phyloP scores from a whole-genome alignment of 2,797 vertebrate species.

The Myiotriccus ornatus region DNA sequence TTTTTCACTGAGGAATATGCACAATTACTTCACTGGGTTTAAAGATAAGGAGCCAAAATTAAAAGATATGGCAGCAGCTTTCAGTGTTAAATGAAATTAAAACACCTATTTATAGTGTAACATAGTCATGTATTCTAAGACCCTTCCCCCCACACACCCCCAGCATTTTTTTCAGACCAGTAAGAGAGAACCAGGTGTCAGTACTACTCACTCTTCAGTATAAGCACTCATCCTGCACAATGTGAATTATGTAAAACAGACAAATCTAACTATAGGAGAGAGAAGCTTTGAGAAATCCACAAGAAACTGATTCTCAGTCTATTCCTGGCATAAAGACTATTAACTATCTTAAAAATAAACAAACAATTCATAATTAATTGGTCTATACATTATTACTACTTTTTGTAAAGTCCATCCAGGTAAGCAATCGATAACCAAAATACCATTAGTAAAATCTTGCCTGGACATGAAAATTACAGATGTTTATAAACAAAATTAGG shows the following conservation, averaged over 20 bases:
- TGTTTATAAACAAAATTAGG: background rate
- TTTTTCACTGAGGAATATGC: background rate
- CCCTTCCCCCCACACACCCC: fast-evolving
- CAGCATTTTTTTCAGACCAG: background rate
- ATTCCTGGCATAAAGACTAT: background rate
- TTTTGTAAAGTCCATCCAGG: background rate
- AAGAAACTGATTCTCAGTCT: background rate
- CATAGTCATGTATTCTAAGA: background rate
- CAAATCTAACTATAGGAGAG: background rate
- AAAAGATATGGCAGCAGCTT: background rate
- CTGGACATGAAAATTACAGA: background rate
- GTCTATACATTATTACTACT: background rate
- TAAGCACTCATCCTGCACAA: background rate
- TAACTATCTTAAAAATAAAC: background rate
- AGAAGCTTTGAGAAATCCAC: background rate
- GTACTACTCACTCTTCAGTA: background rate
- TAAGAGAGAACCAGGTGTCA: background rate
- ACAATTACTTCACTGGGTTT: background rate
- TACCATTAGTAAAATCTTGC: background rate
- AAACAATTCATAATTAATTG: background rate
- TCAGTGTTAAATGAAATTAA: background rate
- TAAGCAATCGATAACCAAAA: background rate
- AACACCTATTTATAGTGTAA: background rate
- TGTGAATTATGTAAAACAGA: background rate
- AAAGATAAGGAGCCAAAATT: background rate